These are phyloP conservation scores for Mesocricetus auratus DNA, from an alignment of 2,113 vertebrate species.

Conservation along the genomic window DNA sequence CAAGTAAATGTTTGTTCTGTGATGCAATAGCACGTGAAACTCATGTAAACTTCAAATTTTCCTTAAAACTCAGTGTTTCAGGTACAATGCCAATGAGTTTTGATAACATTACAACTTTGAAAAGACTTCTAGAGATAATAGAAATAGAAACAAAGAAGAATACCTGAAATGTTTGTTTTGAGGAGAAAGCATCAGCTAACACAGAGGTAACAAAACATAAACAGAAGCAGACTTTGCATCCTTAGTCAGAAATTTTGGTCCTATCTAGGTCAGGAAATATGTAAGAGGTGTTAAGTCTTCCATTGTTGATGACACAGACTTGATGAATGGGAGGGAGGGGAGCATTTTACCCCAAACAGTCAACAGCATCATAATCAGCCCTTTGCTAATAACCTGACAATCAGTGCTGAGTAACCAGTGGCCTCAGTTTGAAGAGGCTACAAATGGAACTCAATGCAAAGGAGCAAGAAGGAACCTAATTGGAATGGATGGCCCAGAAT, in stretches of 20 bases:
- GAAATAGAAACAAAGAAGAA: conserved; percentile 27
- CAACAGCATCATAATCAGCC: conserved; percentile 1
- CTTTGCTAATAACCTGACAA: neutral
- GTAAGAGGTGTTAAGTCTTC: neutral
- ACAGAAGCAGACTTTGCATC: neutral
- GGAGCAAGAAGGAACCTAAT: neutral
- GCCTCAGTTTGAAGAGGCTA: neutral
- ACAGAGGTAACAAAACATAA: neutral
- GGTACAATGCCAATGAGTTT: neutral
- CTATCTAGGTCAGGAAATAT: neutral
- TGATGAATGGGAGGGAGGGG: neutral
- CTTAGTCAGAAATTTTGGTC: neutral
- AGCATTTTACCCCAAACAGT: neutral
- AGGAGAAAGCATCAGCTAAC: neutral
- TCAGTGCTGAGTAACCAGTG: neutral
- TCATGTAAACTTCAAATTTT: neutral
- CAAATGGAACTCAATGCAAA: neutral
- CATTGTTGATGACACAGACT: conserved; percentile 1
- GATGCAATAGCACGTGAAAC: neutral
- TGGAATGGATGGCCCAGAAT: neutral
- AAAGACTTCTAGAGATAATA: neutral
- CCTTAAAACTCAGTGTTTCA: conserved; percentile 27
- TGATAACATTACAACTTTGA: neutral
- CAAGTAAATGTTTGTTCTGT: neutral
- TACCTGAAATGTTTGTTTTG: neutral